Conservation (phyloP, 2,797 vertebrate species). For the Eulemur albifrons region DNA sequence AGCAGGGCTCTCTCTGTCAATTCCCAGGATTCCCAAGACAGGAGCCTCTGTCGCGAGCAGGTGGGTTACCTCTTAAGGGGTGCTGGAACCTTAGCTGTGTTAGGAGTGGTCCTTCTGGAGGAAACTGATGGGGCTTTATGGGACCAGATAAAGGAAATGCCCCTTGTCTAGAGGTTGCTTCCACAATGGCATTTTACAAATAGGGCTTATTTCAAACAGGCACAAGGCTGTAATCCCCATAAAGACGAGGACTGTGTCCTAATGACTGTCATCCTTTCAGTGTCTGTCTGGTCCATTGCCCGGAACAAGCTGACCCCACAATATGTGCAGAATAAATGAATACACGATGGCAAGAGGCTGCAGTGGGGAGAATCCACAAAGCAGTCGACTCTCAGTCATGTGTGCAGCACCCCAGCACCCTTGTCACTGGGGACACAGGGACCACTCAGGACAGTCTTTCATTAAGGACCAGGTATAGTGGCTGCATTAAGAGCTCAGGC, state of each 20-base stretch:
- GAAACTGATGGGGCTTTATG: not conserved
- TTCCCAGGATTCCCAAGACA: not conserved
- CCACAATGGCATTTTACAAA: not conserved
- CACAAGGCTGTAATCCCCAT: not conserved
- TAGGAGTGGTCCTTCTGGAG: not conserved
- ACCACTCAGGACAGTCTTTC: not conserved
- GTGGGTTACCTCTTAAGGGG: not conserved
- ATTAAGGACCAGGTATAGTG: not conserved
- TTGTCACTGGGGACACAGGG: not conserved
- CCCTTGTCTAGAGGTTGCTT: not conserved
- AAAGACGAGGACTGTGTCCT: not conserved
- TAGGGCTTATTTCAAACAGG: not conserved
- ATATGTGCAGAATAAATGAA: not conserved
- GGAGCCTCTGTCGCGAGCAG: not conserved
- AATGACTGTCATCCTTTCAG: not conserved
- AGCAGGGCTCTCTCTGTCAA: not conserved
- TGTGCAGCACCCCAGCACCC: rapidly evolving
- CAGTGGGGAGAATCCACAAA: not conserved
- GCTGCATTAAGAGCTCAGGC: not conserved
- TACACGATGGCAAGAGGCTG: not conserved
- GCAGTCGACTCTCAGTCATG: not conserved
- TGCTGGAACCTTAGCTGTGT: not conserved
- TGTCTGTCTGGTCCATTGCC: not conserved
- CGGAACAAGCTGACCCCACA: not conserved
- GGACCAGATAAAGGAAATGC: not conserved